These are phyloP conservation scores for Drosophila differens DNA, from an alignment of 2,888 invertebrate genomes.

Conservation along the genomic window DNA sequence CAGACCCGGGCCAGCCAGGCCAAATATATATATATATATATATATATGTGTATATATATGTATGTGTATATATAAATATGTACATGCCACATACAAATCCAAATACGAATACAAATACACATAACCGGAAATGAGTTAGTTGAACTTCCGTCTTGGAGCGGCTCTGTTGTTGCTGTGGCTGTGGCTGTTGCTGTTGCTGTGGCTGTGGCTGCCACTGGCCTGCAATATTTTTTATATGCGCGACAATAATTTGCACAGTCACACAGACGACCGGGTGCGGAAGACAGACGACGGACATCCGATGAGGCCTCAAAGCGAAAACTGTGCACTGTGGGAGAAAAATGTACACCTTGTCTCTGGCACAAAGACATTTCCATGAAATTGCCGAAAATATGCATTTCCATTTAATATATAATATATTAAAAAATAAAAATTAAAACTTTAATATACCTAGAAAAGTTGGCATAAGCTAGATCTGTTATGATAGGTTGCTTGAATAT, in stretches of 20 bases:
- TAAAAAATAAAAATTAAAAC: neutral
- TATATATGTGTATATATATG: constrained; percentile 13
- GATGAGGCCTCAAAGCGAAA: constrained; percentile 31
- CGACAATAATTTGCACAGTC: constrained; percentile 75
- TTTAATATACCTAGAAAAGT: neutral
- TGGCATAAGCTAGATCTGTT: neutral
- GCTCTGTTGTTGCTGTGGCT: constrained; percentile 25
- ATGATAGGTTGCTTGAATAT: no score
- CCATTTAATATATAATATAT: neutral
- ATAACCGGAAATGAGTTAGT: constrained; percentile 84
- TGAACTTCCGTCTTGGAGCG: constrained; percentile 82
- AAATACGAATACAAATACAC: constrained; percentile 42
- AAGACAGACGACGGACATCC: constrained; percentile 29
- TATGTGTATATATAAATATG: constrained; percentile 25
- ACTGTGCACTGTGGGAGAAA: constrained; percentile 16
- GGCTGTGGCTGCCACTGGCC: constrained; percentile 46
- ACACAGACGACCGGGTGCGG: constrained; percentile 40
- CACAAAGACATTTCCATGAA: neutral
- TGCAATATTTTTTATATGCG: constrained; percentile 70
- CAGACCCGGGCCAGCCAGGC: constrained; percentile 38
- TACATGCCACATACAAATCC: constrained; percentile 26
- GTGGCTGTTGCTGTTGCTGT: neutral
- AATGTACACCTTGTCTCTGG: neutral
- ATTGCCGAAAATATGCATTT: neutral
- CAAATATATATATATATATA: constrained; percentile 46